These are phyloP conservation scores for Fulica atra DNA, from an alignment of 2,113 vertebrate genomes.

Conservation along the genomic window DNA sequence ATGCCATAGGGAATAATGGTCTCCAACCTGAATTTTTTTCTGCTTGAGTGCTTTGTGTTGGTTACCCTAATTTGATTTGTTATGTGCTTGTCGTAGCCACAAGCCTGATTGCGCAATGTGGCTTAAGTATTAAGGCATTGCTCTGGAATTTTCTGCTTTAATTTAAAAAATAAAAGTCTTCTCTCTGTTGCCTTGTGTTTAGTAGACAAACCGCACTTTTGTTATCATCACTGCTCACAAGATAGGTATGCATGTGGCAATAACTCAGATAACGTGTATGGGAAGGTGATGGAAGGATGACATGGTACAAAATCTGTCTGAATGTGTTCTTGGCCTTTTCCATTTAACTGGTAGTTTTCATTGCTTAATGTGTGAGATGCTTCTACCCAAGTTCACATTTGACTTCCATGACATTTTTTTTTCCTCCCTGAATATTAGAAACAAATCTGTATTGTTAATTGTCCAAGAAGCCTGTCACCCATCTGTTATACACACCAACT, in stretches of 20 bases:
- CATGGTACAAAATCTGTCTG: background rate
- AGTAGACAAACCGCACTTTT: background rate
- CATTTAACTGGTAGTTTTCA: background rate
- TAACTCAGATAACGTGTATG: background rate
- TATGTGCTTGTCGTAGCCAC: background rate
- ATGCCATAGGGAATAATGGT: background rate
- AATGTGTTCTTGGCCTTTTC: background rate
- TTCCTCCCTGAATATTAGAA: background rate
- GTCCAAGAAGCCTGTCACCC: background rate
- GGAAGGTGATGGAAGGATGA: background rate
- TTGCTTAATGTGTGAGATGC: background rate
- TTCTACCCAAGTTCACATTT: background rate
- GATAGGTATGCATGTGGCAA: background rate
- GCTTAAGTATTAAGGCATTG: background rate
- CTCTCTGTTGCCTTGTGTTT: background rate
- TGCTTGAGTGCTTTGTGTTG: background rate
- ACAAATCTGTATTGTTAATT: background rate
- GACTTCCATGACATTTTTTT: background rate
- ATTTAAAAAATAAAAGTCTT: background rate
- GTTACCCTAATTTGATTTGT: background rate
- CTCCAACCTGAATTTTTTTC: background rate
- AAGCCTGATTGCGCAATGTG: background rate
- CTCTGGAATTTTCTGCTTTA: constrained; percentile 3
- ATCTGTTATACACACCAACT: background rate
- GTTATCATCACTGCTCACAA: background rate